Conservation (phyloP, 2,113 vertebrate species). For the Clarias macrocephalus region DNA sequence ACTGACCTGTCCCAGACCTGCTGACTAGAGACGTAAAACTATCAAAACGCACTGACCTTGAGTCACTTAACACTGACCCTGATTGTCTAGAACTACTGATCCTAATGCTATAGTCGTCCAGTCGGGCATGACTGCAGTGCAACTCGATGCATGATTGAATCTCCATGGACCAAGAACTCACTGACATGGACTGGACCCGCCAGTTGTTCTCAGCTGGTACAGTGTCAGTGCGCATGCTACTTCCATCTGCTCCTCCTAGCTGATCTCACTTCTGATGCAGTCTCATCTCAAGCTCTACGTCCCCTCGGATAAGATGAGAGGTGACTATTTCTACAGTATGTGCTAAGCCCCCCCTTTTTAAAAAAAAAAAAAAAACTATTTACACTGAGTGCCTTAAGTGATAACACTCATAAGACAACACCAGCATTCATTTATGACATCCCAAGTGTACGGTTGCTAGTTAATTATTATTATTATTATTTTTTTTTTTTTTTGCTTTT, state of each 20-base stretch:
- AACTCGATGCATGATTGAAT: constrained; percentile 5
- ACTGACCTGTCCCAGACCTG: background rate
- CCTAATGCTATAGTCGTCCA: background rate
- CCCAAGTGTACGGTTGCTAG: background rate
- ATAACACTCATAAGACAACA: background rate
- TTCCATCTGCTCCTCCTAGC: background rate
- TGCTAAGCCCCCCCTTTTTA: background rate
- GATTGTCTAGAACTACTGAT: constrained; percentile 8
- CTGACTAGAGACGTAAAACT: background rate
- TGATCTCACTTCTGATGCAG: constrained; percentile 17
- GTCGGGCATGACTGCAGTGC: background rate
- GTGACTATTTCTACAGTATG: background rate
- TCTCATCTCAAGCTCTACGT: constrained; percentile 32
- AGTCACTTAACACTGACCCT: constrained; percentile 10
- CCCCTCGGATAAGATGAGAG: background rate
- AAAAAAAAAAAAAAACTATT: too few species aligned
- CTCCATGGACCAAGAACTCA: background rate
- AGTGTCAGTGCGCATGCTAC: constrained; percentile 6
- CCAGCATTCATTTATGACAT: background rate
- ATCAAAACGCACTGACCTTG: background rate
- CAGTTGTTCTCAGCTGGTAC: constrained; percentile 32
- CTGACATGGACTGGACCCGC: constrained; percentile 25
- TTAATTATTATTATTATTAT: too few species aligned
- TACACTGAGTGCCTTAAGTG: background rate
- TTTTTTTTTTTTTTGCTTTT: background rate